These are phyloP conservation scores for Diorhabda elongata DNA, from an alignment of 1,140 invertebrate genomes.

Conservation along the genomic window DNA sequence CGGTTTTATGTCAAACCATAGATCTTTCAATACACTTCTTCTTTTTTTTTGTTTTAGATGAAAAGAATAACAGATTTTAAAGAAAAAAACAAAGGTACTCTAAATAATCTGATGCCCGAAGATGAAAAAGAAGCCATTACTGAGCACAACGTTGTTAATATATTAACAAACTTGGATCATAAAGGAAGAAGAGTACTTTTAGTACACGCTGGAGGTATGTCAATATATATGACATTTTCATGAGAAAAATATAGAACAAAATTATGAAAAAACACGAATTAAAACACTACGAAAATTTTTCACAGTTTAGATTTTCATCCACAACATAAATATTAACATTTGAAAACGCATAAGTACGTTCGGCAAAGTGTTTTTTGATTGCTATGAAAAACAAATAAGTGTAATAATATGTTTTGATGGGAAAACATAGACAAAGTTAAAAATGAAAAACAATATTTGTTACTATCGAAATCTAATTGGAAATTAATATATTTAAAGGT, in stretches of 20 bases:
- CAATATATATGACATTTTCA: too few relatives aligned
- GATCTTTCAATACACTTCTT: neutral
- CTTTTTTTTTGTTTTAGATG: conserved; percentile 56
- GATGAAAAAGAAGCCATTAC: conserved; percentile 62
- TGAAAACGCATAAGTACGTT: too few relatives aligned
- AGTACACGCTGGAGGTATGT: conserved; percentile 38
- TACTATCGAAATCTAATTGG: too few relatives aligned
- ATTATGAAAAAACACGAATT: too few relatives aligned
- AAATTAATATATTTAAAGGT: neutral
- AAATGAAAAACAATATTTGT: too few relatives aligned
- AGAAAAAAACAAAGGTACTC: conserved; percentile 59
- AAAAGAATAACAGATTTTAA: conserved; percentile 69
- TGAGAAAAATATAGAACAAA: too few relatives aligned
- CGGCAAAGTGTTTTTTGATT: too few relatives aligned
- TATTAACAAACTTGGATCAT: conserved; percentile 39
- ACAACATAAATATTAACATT: too few relatives aligned
- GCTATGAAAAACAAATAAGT: neutral
- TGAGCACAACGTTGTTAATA: conserved; percentile 69
- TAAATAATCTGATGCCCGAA: conserved; percentile 60
- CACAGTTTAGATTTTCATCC: too few relatives aligned
- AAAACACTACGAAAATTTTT: too few relatives aligned
- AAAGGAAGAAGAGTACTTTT: conserved; percentile 39
- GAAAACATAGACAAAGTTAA: neutral
- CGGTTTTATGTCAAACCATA: neutral
- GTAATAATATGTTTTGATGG: neutral